These are phyloP conservation scores for Desmodus rotundus DNA, from an alignment of 2,113 vertebrate genomes.

Conservation along the genomic window DNA sequence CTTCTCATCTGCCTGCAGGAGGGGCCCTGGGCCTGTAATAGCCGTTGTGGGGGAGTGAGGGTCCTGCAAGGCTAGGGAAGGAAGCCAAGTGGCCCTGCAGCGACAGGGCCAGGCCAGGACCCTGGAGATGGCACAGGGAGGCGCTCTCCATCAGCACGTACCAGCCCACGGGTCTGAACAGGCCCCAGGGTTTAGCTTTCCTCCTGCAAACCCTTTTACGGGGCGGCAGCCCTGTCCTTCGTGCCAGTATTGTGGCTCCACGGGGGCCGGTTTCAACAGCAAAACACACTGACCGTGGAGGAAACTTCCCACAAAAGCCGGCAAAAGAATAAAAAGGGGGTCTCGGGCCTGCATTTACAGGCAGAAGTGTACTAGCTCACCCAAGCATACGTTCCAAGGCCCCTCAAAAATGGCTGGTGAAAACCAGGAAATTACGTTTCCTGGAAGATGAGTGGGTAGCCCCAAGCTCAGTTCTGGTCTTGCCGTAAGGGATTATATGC, in stretches of 20 bases:
- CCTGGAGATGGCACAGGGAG: neutral
- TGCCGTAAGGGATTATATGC: neutral
- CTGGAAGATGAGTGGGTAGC: neutral
- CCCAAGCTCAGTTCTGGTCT: neutral
- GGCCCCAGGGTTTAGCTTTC: no score
- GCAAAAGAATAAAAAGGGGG: no score
- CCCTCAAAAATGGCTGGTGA: neutral
- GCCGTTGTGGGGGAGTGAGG: neutral
- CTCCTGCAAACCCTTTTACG: neutral
- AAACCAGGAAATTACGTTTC: neutral
- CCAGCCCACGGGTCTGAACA: neutral
- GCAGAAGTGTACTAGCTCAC: neutral
- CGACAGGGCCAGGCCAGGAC: neutral
- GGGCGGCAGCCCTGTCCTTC: no score
- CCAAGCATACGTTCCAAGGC: fast-evolving
- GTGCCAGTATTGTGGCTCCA: neutral
- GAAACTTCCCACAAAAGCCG: neutral
- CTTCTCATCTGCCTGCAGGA: neutral
- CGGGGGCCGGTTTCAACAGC: fast-evolving
- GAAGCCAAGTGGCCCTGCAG: neutral
- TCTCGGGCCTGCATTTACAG: neutral
- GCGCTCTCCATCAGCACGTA: neutral
- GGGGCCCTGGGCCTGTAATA: no score
- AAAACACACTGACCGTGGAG: neutral
- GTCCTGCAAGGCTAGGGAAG: neutral